Conservation (phyloP, 2,888 invertebrate species). For the Azorinus chamasolen region DNA sequence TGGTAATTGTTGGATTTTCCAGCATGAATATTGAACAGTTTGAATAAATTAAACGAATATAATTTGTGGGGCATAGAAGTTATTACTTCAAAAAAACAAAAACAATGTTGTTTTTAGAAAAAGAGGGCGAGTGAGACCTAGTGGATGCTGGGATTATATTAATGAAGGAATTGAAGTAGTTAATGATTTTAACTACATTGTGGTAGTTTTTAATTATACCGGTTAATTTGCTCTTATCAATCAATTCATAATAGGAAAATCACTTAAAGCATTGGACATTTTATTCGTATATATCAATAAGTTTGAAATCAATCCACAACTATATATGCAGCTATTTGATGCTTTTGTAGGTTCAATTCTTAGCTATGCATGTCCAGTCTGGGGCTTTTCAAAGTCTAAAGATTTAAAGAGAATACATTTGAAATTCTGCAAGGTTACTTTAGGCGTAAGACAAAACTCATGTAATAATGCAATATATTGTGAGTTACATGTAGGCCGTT, state of each 20-base stretch:
- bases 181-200: slow-evolving; percentile 11
- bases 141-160: no score
- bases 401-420: no score
- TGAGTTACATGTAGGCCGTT: slow-evolving; percentile 13
- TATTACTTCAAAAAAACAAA: no score
- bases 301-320: not conserved
- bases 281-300: not conserved
- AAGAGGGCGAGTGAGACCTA: slow-evolving; percentile 1
- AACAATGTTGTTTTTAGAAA: slow-evolving; percentile 15
- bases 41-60: not conserved
- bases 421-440: slow-evolving; percentile 11
- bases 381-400: no score
- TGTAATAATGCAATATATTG: not conserved
- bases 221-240: not conserved
- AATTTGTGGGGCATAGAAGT: no score
- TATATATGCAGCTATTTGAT: no score
- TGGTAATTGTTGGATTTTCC: slow-evolving; percentile 5
- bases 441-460: not conserved
- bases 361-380: not conserved
- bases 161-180: not conserved
- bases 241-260: not conserved
- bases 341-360: slow-evolving; percentile 6
- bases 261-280: not conserved
- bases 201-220: slow-evolving; percentile 4
- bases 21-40: not conserved